A percentile compares a stretch with the other conserved stretches of the same genome.
Evolutionary conservation across 2,797 vertebrate species (phyloP).

Genomic region (Epinephelus coioides): DNA sequence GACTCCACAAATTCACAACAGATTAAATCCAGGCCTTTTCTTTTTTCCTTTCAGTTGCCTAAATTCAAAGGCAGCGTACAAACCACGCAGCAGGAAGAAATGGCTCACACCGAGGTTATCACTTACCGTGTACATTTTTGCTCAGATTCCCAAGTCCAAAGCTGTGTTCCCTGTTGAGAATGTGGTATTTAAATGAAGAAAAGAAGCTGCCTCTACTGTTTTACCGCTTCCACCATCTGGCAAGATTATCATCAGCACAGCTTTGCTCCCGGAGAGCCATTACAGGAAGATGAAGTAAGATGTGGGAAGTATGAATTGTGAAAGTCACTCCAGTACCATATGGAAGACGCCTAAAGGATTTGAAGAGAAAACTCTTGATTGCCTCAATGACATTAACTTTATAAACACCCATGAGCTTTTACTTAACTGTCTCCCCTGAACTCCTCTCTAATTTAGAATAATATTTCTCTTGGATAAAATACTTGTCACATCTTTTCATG

Average conservation of each 20-base stretch:
- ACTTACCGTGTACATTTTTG: slow-evolving; percentile 4
- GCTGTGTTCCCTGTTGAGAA: slow-evolving; percentile 43
- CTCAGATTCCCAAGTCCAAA: slow-evolving; percentile 20
- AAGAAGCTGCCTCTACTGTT: slow-evolving; percentile 63
- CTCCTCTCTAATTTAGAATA: slow-evolving; percentile 23
- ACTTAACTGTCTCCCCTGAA: slow-evolving; percentile 10
- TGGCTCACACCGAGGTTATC: slow-evolving; percentile 6
- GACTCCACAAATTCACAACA: background rate
- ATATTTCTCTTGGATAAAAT: slow-evolving; percentile 35
- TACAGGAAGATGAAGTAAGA: slow-evolving; percentile 67
- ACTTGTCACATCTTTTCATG: slow-evolving; percentile 5
- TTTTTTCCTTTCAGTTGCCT: slow-evolving; percentile 1
- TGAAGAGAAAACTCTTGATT: slow-evolving; percentile 38
- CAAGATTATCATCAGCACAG: slow-evolving; percentile 65
- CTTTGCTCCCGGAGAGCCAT: slow-evolving; percentile 69
- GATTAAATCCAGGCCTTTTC: background rate
- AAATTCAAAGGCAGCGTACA: background rate
- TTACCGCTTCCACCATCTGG: slow-evolving; percentile 73
- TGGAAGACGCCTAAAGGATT: slow-evolving; percentile 66
- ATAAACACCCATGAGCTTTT: slow-evolving; percentile 56
- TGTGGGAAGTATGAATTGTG: slow-evolving; percentile 63
- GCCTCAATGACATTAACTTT: slow-evolving; percentile 58
- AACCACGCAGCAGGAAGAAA: background rate
- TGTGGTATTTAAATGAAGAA: slow-evolving; percentile 64
- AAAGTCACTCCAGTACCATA: slow-evolving; percentile 70